phyloP scores from a whole-genome alignment of 2,888 invertebrate genomes.

The Magallana nippona region DNA sequence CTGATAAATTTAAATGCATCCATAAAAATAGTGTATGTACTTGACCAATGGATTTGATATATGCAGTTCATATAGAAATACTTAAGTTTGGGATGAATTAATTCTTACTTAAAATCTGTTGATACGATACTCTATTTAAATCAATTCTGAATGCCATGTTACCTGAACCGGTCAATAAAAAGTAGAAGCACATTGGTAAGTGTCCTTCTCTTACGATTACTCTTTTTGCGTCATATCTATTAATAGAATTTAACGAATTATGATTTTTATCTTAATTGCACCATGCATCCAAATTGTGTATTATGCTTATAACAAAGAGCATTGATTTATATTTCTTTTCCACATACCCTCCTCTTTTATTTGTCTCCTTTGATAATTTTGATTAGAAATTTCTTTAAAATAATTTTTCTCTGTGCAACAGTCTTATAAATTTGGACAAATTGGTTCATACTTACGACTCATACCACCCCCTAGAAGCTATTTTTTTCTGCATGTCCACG shows the following conservation, averaged over 20 bases:
- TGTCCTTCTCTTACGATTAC: constrained; percentile 74
- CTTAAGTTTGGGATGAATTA: too few species aligned
- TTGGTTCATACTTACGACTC: constrained; percentile 64
- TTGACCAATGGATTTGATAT: too few species aligned
- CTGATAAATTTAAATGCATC: too few species aligned
- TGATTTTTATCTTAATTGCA: neutral
- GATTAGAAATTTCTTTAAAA: too few species aligned
- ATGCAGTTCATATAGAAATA: too few species aligned
- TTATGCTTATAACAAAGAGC: neutral
- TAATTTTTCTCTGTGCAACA: too few species aligned
- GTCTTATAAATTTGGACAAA: too few species aligned
- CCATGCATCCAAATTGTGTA: neutral
- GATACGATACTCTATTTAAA: too few species aligned
- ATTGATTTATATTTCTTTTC: neutral
- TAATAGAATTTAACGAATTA: constrained; percentile 25
- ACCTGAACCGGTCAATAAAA: constrained; percentile 74
- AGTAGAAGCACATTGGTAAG: constrained; percentile 72
- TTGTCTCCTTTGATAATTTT: too few species aligned
- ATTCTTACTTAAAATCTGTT: too few species aligned
- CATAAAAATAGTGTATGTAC: too few species aligned
- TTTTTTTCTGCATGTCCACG: constrained; percentile 72
- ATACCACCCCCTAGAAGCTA: constrained; percentile 68
- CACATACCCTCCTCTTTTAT: neutral
- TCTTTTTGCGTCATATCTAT: constrained; percentile 68
- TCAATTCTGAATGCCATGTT: neutral